Base-by-base conservation (phyloP, 1,140 invertebrate genomes). In the Kradibia gibbosae region DNA sequence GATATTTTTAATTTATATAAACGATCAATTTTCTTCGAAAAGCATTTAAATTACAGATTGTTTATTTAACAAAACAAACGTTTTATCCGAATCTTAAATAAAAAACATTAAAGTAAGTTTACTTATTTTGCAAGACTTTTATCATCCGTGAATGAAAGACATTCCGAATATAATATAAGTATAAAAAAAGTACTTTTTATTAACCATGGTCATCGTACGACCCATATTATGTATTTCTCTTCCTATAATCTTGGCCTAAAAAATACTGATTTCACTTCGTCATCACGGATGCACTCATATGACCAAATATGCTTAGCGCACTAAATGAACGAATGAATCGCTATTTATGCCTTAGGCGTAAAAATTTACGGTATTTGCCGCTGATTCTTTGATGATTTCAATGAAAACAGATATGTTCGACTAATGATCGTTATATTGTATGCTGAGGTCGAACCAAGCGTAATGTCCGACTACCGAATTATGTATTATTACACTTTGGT, bases 381-480 rank as follows among this genome's bases (percentile, higher is more conserved):
- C 45, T 45, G 48, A 65, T 76, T 36, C 36, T 22, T 39, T 45
- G 7, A 42, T n/a, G n/a, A 72, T 42, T 72, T 72, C 0, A 25
- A 72, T 13, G n/a, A 48, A 31, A 55, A 70, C 39, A 70, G 45
- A 76, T 28, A 48, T 39, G 25, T 45, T 42, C 25, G 8, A 34
- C 31, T 78, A 48, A 42, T 78, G 77, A 55, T 36, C 20, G 22
- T 20, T 36, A 62, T 62, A 62, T 62, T 62, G 28, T 55, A 34
- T 3, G 31, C 25, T 5, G 22, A 55, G 62, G 34, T 3, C 3
- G 62, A 39, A 39, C 20, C 25, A n/a, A 48, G 76, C 31, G 10
- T 36, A 71, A 57, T 79, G 67, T 48, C 62, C 48, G 45, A 72
- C 34, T 79, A 67, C 67, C 77, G 65, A 79, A 79, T 39, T n/a